Evolutionary conservation across 2,113 vertebrate species (phyloP).

Genomic region (Varanus salvator): DNA sequence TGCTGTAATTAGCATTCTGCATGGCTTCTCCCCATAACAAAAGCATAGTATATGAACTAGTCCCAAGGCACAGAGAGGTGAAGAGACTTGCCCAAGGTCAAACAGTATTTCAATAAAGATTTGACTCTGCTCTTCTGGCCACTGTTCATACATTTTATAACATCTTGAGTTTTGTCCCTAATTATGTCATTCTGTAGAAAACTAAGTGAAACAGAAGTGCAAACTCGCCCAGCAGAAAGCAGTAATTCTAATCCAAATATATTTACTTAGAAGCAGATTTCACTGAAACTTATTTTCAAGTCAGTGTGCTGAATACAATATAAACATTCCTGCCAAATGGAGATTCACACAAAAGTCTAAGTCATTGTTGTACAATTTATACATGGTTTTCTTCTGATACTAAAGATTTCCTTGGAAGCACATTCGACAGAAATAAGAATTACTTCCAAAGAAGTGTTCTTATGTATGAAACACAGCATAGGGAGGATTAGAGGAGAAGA

Average conservation of each 20-base stretch:
- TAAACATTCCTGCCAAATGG: not conserved
- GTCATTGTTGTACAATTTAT: not conserved
- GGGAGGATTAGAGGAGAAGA: not conserved
- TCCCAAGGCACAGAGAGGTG: not conserved
- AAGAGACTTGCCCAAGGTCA: rapidly evolving
- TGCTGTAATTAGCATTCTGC: not conserved
- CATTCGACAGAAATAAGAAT: not conserved
- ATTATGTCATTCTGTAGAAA: conserved; percentile 5
- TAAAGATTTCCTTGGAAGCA: not conserved
- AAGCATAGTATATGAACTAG: not conserved
- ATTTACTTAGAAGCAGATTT: not conserved
- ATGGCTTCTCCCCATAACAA: not conserved
- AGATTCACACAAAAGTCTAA: not conserved
- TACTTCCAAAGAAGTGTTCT: not conserved
- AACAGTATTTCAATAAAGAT: rapidly evolving
- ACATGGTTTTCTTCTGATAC: not conserved
- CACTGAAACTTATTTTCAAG: not conserved
- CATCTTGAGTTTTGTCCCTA: not conserved
- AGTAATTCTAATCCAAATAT: not conserved
- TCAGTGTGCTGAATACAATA: not conserved
- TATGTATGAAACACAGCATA: not conserved
- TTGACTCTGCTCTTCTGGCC: not conserved
- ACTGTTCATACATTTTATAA: not conserved
- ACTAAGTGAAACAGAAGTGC: rapidly evolving
- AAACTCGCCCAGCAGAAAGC: not conserved